Conservation (phyloP, 2,888 invertebrate genomes). For the Oligia fasciuncula region DNA sequence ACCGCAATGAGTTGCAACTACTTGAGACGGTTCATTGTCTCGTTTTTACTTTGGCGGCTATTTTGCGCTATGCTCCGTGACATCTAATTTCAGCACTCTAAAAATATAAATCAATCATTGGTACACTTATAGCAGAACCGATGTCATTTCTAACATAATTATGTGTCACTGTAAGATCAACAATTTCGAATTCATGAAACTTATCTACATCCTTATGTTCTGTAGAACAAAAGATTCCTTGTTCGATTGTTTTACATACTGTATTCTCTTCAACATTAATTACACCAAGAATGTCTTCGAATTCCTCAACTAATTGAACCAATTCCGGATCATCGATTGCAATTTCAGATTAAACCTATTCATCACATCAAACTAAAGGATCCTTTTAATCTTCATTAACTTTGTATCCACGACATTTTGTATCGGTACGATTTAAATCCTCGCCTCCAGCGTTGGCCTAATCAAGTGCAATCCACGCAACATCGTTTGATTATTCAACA, state of each 20-base stretch:
- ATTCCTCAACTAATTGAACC: constrained; percentile 11
- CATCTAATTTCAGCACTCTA: neutral
- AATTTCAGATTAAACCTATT: constrained; percentile 45
- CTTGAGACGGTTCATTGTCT: constrained; percentile 12
- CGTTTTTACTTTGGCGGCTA: neutral
- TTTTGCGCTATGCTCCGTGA: neutral
- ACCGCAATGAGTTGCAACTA: constrained; percentile 1
- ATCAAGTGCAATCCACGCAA: constrained; percentile 61
- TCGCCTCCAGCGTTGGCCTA: constrained; percentile 50
- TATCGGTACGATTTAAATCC: constrained; percentile 54
- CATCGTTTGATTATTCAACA: constrained; percentile 56
- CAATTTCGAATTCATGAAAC: neutral
- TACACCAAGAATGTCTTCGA: neutral
- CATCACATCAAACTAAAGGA: constrained; percentile 40
- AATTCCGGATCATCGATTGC: constrained; percentile 30
- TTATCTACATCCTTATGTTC: neutral
- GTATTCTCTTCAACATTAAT: neutral
- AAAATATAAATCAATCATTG: neutral
- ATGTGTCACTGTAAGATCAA: neutral
- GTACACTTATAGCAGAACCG: neutral
- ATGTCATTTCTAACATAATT: neutral
- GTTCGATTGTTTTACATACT: neutral
- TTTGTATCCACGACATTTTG: constrained; percentile 49
- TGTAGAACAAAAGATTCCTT: too few relatives aligned
- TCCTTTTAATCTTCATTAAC: constrained; percentile 55